These are phyloP conservation scores for Trachops cirrhosus DNA, from an alignment of 2,797 vertebrate genomes.

Conservation along the genomic window DNA sequence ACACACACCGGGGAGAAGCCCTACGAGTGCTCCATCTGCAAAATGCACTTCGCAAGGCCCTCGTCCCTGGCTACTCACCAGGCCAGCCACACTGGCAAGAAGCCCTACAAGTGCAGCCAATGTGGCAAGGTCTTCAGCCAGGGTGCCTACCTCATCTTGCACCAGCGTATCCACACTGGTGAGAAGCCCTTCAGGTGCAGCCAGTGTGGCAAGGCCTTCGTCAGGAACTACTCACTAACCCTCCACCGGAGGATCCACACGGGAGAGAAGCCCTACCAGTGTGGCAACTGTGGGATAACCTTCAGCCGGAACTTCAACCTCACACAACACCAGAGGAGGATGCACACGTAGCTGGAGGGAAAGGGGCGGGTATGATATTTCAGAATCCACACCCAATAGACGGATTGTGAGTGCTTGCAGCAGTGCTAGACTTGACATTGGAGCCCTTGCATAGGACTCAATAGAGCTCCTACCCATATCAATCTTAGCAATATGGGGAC, in stretches of 20 bases:
- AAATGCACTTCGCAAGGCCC: slow-evolving; percentile 49
- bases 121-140: not conserved
- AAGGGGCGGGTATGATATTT: not conserved
- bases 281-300: slow-evolving; percentile 45
- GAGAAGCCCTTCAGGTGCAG: slow-evolving; percentile 58
- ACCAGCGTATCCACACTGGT: not conserved
- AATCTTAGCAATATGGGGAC: not conserved
- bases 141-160: not conserved
- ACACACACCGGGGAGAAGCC: slow-evolving; percentile 7
- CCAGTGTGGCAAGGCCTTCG: slow-evolving; percentile 57
- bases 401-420: not conserved
- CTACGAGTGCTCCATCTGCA: slow-evolving; percentile 26
- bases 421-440: not conserved
- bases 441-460: not conserved
- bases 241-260: slow-evolving; percentile 54
- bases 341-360: not conserved
- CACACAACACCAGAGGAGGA: not conserved
- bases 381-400: not conserved
- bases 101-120: not conserved
- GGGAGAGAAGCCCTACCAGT: slow-evolving; percentile 45
- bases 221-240: slow-evolving; percentile 37
- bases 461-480: not conserved
- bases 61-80: slow-evolving; percentile 47
- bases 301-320: slow-evolving; percentile 54
- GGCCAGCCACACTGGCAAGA: not conserved